These are phyloP conservation scores for Hemiprocne comata DNA, from an alignment of 2,113 vertebrate genomes.

Conservation along the genomic window DNA sequence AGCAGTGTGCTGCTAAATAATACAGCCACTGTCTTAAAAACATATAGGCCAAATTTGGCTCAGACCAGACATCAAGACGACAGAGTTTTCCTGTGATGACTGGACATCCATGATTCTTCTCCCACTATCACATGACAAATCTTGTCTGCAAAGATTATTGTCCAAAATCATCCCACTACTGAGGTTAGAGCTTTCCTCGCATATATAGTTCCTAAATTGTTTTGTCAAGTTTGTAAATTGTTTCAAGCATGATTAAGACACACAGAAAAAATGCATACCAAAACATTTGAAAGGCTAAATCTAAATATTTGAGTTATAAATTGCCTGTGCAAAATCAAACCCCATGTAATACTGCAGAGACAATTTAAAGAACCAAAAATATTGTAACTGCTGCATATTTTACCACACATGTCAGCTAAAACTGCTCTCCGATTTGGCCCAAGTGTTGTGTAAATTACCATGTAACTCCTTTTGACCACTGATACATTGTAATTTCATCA, in stretches of 20 bases:
- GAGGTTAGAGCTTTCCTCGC: neutral
- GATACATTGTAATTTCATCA: constrained; percentile 12
- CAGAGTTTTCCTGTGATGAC: neutral
- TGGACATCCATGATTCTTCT: accelerated
- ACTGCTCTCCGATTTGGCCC: neutral
- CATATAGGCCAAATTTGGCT: neutral
- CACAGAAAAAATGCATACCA: accelerated
- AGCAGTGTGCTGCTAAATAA: neutral
- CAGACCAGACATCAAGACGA: neutral
- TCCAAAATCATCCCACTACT: neutral
- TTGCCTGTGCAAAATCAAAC: neutral
- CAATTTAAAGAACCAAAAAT: constrained; percentile 15
- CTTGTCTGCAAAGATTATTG: neutral
- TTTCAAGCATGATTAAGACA: neutral
- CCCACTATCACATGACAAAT: neutral
- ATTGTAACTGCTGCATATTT: neutral
- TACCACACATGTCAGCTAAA: neutral
- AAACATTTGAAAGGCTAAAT: neutral
- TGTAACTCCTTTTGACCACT: constrained; percentile 2
- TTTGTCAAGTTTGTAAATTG: neutral
- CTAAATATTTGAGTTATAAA: neutral
- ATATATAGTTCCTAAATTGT: neutral
- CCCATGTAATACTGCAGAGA: neutral
- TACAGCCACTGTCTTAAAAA: neutral
- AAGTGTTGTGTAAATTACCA: neutral